Base-by-base conservation (phyloP, 2,888 invertebrate genomes). In the Amorpha juglandis region DNA sequence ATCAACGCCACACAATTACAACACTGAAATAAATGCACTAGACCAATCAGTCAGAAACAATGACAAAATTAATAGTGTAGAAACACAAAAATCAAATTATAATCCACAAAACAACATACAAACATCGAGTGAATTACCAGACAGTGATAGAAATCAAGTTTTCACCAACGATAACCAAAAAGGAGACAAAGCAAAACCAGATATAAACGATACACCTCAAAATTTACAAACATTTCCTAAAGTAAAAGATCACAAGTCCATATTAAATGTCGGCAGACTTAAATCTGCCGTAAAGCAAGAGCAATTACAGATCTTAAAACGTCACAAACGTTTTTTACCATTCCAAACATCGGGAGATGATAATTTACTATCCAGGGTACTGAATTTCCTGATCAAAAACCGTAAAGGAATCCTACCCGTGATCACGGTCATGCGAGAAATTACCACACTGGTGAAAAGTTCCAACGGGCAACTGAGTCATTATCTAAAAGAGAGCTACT, bases 391-490 rank as follows among this genome's bases (percentile, higher is more conserved):
- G 0, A 65, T 84, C 0, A 85, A 77, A 53, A 82, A 89, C 45
- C 76, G 87, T 0, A 83, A 74, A 62, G 83, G 75, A 9, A 77
- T 87, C 0, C 50, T 87, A 0, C 92, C 91, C 1, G 80, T 91
- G 0, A 78, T 89, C 1, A 86, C 86, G 0, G 86, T 91, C 0
- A 83, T 88, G 69, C 68, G 90, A 7, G 91, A 91, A 53, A 88
- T 92, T 0, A 87, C 81, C 33, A 90, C 92, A 0, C 62, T 90
- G 3, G 86, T 91, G 0, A 87, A 80, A 55, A 89, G 84, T 7
- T 82, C 74, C 0, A 86, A 86, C 6, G 87, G 89, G 0, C 89
- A 90, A 62, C 65, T 91, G 1, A 87, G 78, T 33, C 88, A 92
- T 53, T 65, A 77, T 0, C 77, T 80, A 0, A 87, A 79, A 55